Percentiles rank a stretch among this genome's conserved stretches.
phyloP scores from a whole-genome alignment of 2,113 vertebrate species.

The Chiloscyllium plagiosum region DNA sequence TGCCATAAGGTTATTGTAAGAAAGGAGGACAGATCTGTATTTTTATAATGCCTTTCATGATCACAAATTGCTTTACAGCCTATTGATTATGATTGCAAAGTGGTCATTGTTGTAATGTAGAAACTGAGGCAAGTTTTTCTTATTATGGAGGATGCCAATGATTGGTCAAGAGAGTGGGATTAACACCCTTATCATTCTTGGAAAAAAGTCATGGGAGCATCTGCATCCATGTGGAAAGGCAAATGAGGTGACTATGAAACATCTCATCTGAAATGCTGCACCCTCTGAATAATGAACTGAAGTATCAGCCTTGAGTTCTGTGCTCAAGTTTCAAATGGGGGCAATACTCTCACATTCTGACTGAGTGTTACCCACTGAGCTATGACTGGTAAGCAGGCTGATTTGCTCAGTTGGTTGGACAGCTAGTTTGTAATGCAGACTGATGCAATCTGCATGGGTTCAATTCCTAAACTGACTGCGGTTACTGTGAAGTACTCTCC shows the following conservation, averaged over 20 bases:
- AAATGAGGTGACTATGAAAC: background rate
- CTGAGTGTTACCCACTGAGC: background rate
- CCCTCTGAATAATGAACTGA: background rate
- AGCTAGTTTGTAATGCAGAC: no score
- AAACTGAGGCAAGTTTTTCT: background rate
- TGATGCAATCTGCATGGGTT: no score
- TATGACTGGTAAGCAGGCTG: background rate
- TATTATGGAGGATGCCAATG: background rate
- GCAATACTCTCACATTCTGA: background rate
- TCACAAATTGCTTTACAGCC: background rate
- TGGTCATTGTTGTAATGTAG: background rate
- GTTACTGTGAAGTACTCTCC: no score
- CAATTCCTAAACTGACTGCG: no score
- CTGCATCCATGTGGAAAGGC: background rate
- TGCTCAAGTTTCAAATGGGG: background rate
- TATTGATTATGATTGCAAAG: background rate
- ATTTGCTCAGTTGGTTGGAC: no score
- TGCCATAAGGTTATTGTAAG: background rate
- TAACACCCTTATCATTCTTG: background rate
- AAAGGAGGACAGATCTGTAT: background rate
- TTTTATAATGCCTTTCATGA: background rate
- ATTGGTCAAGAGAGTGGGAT: background rate
- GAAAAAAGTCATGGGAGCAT: background rate
- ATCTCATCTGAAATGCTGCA: background rate
- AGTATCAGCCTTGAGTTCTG: background rate